Evolutionary conservation across 2,888 invertebrate genomes (phyloP), one percentile per base, ranked within the genome.

Genomic region (Hydriomena furcata): DNA sequence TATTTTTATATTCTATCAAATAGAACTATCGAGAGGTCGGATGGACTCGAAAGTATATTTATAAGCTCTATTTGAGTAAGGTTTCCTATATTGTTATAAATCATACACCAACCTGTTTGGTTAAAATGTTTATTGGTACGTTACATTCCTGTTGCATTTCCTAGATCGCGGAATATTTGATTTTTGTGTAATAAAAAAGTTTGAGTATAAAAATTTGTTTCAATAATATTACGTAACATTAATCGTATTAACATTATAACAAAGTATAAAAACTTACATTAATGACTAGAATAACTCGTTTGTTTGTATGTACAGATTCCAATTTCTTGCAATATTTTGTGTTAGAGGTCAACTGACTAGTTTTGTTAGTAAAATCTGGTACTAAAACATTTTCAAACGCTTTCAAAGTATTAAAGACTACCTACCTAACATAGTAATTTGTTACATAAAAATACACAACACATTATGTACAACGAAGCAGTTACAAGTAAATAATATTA

Each of bases 231-330:
- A 55, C 32, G 51, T 50, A 60, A 56, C 50, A 58, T 58, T 48
- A 59, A 65, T 65, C 52, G 58, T 61, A 60, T 69, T 62, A 66
- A 67, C 65, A 65, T 72, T 68, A 73, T 71, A 79, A 76, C 69
- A 69, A 69, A 65, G 63, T 68, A 72, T 69, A 73, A 42, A 69
- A 73, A 70, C 73, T 80, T 78, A 77, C 68, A 61, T 57, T 77
- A 84, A 73, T 87, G 88, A 89, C 88, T 89, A 89, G 88, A 88
- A 63, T 69, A 63, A 82, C 86, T 85, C 85, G 66, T 46, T 46
- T 49, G 41, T 46, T 35, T 30, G 11, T 55, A 53, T 56, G 37
- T 59, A 58, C 55, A 59, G 42, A 35, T 38, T 37, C 45, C 25
- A 36, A 47, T 57, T 44, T 17, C 35, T 43, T 50, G 50, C 53